Base-by-base conservation (phyloP, 2,113 vertebrate genomes). In the Mus pahari region DNA sequence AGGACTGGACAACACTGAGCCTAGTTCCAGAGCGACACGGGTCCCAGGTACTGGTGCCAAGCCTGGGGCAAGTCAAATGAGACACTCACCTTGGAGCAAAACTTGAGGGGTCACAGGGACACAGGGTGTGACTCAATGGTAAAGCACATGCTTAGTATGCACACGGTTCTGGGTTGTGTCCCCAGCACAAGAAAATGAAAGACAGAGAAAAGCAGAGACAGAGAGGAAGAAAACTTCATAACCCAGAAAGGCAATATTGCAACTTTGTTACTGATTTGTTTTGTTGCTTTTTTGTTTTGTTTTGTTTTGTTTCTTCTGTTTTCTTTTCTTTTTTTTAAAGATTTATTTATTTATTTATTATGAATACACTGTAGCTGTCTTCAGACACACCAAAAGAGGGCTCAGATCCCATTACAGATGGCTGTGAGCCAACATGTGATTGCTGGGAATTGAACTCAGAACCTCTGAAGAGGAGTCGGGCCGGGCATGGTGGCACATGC, bases 161-260 rank as follows among this genome's bases (percentile, higher is more conserved):
- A 53, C 36, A 66, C 33, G 78, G 50, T 33, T n/a, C 78, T 74
- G 26, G 36, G 26, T 62, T 22, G 31, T 31, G 62, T 24, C 33
- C 16, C 36, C 70, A 75, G 58, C 24, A 74, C n/a, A 26, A 7
- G 13, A 39, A 13, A n/a, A 3, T 33, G 12, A 4, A 20, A 31
- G 3, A 39, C 36, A 60, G 75, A 33, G 75, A 33, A 5, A 19
- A 11, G 19, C 13, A 50, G 26, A 48, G 42, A 45, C 16, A 53
- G 11, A 60, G 58, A 60, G 13, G 48, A 55, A 71, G 45, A 66
- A 6, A 83, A 55, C 8, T 2, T 92, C 73, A 74, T 45, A 19
- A 86, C 78, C 77, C 66, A 96, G 48, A 81, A n/a, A 90, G 90
- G 62, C 71, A 78, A 77, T 74, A 36, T 24, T 24, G 36, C 62